These are phyloP conservation scores for Patagioenas fasciata DNA, from an alignment of 2,113 vertebrate genomes.

Conservation along the genomic window DNA sequence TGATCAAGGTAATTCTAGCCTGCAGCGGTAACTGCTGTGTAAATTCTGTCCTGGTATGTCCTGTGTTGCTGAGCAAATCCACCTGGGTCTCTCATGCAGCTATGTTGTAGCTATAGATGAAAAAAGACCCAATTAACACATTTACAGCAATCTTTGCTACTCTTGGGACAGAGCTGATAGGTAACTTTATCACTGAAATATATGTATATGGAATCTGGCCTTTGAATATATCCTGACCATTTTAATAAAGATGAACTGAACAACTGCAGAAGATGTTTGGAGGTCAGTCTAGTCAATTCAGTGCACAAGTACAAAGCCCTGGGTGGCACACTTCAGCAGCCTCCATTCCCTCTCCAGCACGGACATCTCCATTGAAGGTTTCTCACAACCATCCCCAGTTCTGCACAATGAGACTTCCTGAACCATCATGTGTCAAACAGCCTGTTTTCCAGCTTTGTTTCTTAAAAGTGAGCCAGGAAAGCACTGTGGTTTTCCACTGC, in stretches of 20 bases:
- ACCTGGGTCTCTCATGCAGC: not conserved
- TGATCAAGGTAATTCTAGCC: not conserved
- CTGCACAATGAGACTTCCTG: not conserved
- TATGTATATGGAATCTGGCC: not conserved
- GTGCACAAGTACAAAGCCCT: not conserved
- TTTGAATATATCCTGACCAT: not conserved
- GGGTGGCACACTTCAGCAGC: not conserved
- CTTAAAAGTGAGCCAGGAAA: not conserved
- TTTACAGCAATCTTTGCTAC: not conserved
- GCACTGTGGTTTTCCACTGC: not conserved
- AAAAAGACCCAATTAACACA: not conserved
- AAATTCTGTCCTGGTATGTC: not conserved
- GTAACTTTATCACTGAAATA: not conserved
- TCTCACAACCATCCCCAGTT: not conserved
- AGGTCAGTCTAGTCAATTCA: not conserved
- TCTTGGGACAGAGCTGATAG: not conserved
- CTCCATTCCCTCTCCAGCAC: not conserved
- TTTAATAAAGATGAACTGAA: not conserved
- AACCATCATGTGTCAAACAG: not conserved
- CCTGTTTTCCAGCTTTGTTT: not conserved
- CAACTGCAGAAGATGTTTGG: not conserved
- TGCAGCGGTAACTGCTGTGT: not conserved
- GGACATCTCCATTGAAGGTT: not conserved
- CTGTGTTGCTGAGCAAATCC: not conserved
- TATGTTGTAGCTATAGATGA: not conserved